Evolutionary conservation across 2,888 invertebrate species (phyloP).

Genomic region (Drosophila paucipuncta): DNA sequence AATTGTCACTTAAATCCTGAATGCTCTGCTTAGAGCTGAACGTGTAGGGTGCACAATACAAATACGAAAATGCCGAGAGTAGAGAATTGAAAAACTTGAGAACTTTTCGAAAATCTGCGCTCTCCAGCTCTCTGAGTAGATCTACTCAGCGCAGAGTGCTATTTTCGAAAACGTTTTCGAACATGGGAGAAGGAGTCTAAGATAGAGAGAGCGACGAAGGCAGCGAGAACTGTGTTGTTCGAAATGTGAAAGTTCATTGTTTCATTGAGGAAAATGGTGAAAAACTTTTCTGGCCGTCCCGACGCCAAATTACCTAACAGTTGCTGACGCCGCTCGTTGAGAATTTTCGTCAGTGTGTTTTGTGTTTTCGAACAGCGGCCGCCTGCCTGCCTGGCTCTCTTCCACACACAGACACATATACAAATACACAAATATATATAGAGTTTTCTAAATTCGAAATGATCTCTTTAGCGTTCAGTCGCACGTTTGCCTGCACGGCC

Average conservation of each 20-base stretch:
- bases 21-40: slow-evolving; percentile 32
- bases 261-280: slow-evolving; percentile 77
- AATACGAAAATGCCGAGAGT: slow-evolving; percentile 23
- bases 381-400: slow-evolving; percentile 3
- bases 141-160: slow-evolving; percentile 23
- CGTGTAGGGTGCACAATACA: slow-evolving; percentile 62
- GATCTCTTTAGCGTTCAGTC: slow-evolving; percentile 21
- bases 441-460: slow-evolving; percentile 35
- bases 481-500: slow-evolving; percentile 31
- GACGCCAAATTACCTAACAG: slow-evolving; percentile 73
- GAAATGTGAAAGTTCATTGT: slow-evolving; percentile 81
- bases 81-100: slow-evolving; percentile 49
- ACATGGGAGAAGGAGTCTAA: slow-evolving; percentile 9
- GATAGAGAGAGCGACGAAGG: neutral
- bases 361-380: slow-evolving; percentile 16
- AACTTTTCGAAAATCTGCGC: slow-evolving; percentile 55
- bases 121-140: slow-evolving; percentile 1
- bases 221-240: slow-evolving; percentile 25
- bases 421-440: neutral
- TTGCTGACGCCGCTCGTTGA: slow-evolving; percentile 37
- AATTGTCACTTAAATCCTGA: slow-evolving; percentile 26
- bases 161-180: slow-evolving; percentile 60
- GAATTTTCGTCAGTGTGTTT: slow-evolving; percentile 38
- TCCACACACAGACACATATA: neutral
- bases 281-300: slow-evolving; percentile 54